Percentiles rank a stretch among this genome's conserved stretches.
Conservation (phyloP, 2,888 invertebrate species). For the Epinotia demarniana region DNA sequence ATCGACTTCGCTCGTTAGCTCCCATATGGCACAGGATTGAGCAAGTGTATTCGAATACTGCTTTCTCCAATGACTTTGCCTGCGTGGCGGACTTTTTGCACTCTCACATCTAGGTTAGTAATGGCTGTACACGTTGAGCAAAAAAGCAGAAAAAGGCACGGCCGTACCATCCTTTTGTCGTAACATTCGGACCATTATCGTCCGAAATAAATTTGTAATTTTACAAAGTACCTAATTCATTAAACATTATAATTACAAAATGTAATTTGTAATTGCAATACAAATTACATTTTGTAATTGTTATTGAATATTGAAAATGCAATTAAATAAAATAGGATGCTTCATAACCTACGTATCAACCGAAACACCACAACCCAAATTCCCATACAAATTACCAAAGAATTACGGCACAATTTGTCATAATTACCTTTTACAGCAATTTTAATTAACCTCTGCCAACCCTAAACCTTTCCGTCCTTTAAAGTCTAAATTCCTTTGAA, state of each 20-base stretch:
- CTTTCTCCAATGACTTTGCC: background rate
- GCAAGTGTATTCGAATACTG: background rate
- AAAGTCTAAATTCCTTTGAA: constrained; percentile 14
- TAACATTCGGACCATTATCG: too few relatives aligned
- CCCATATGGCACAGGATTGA: background rate
- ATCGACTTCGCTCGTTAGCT: constrained; percentile 1
- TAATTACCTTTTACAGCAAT: constrained; percentile 20
- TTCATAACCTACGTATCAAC: background rate
- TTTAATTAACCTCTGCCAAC: constrained; percentile 23
- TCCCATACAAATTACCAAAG: background rate
- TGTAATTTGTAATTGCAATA: too few relatives aligned
- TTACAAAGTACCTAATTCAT: too few relatives aligned
- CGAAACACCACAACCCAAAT: background rate
- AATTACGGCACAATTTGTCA: constrained; percentile 11
- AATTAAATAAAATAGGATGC: background rate
- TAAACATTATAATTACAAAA: too few relatives aligned
- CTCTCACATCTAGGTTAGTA: too few relatives aligned
- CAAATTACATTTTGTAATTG: too few relatives aligned
- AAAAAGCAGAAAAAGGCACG: too few relatives aligned
- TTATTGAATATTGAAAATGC: too few relatives aligned
- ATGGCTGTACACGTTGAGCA: too few relatives aligned
- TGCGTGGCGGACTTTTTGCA: too few relatives aligned
- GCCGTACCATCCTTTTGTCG: too few relatives aligned
- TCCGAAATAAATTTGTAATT: too few relatives aligned
- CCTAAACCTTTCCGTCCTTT: constrained; percentile 17